Evolutionary conservation across 2,113 vertebrate genomes (phyloP).

Genomic region (Spilogale gracilis): DNA sequence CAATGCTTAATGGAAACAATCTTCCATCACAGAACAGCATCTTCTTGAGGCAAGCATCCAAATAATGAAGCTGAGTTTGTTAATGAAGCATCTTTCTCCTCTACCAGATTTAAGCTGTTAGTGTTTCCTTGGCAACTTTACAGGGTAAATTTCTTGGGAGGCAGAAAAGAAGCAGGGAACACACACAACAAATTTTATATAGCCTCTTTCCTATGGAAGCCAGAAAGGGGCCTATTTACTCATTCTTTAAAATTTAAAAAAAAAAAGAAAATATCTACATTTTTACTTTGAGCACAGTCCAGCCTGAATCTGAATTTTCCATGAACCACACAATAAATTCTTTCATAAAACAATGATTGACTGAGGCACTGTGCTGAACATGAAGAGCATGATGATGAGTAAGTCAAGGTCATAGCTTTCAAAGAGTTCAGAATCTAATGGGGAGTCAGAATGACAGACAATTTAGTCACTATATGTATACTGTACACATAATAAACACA

Average conservation of each 20-base stretch:
- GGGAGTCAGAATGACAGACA: neutral
- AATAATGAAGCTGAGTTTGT: constrained; percentile 69
- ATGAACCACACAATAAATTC: neutral
- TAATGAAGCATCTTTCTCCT: constrained; percentile 66
- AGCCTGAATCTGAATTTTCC: constrained; percentile 7
- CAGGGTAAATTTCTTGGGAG: constrained; percentile 64
- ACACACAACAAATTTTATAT: constrained; percentile 59
- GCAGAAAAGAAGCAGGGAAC: constrained; percentile 52
- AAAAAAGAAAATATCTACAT: neutral
- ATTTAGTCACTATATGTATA: neutral
- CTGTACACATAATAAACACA: neutral
- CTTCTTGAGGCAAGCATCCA: constrained; percentile 71
- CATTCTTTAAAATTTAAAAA: neutral
- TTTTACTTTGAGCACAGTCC: neutral
- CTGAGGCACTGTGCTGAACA: neutral
- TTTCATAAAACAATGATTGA: neutral
- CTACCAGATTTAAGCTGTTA: constrained; percentile 41
- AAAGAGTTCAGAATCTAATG: neutral
- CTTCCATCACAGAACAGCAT: constrained; percentile 46
- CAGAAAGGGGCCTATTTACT: neutral
- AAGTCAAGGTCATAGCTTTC: constrained; percentile 10
- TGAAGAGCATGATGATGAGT: neutral
- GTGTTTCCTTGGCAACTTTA: constrained; percentile 73
- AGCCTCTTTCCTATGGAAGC: neutral
- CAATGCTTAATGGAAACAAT: constrained; percentile 52